phyloP scores from a whole-genome alignment of 2,113 vertebrate species.

The Marcusenius ussheri region DNA sequence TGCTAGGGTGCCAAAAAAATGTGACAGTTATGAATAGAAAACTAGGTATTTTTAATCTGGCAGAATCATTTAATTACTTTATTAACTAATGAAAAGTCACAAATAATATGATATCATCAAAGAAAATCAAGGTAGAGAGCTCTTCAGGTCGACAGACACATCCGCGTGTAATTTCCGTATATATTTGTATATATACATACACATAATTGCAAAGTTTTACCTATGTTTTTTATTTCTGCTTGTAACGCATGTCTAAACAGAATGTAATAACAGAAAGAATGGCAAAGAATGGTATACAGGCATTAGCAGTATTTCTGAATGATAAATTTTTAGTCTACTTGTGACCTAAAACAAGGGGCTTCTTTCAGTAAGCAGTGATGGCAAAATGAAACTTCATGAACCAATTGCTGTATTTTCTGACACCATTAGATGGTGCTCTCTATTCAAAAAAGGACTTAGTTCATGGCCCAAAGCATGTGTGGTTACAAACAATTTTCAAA shows the following conservation, averaged over 20 bases:
- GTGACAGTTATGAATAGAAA: background rate
- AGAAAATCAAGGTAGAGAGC: background rate
- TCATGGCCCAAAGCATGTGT: background rate
- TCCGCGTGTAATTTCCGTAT: background rate
- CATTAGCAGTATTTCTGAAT: background rate
- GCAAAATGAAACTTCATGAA: background rate
- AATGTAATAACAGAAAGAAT: background rate
- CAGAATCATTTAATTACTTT: background rate
- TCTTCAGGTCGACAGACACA: background rate
- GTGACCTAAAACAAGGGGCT: background rate
- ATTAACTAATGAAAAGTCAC: background rate
- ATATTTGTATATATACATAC: background rate
- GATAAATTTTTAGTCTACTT: background rate
- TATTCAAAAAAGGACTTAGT: background rate
- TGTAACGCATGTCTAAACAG: background rate
- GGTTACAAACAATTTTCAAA: background rate
- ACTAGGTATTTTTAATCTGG: background rate
- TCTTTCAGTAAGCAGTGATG: background rate
- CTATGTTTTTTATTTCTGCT: background rate
- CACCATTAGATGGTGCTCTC: background rate
- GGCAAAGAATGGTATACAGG: background rate
- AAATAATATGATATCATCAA: background rate
- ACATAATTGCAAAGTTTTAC: background rate
- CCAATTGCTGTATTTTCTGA: background rate
- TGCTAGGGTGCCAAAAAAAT: background rate